phyloP scores from a whole-genome alignment of 2,113 vertebrate species.

The Phalacrocorax pelagicus region DNA sequence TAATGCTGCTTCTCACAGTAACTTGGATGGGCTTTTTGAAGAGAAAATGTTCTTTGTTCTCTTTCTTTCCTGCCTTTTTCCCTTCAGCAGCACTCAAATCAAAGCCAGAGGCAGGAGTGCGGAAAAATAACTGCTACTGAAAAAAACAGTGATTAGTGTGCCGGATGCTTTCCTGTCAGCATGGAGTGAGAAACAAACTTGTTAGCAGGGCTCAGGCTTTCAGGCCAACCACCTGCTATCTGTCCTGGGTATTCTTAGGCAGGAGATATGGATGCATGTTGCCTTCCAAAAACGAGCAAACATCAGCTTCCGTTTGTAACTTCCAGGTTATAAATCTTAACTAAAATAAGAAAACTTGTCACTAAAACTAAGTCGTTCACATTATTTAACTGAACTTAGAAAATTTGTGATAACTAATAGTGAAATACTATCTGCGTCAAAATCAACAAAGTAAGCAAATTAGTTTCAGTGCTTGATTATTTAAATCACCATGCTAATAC shows the following conservation, averaged over 20 bases:
- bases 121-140: background rate
- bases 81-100: background rate
- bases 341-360: background rate
- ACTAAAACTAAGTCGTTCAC: background rate
- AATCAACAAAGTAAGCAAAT: background rate
- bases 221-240: background rate
- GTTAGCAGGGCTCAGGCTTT: background rate
- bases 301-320: background rate
- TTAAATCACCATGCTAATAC: background rate
- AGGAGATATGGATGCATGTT: background rate
- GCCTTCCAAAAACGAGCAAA: background rate
- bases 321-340: background rate
- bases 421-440: slow-evolving; percentile 6
- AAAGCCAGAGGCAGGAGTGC: background rate
- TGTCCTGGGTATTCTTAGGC: background rate
- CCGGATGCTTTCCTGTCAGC: background rate
- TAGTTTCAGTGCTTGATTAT: background rate
- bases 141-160: background rate
- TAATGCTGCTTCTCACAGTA: background rate
- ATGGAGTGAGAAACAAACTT: background rate
- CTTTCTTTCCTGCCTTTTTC: background rate
- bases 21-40: background rate
- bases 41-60: background rate
- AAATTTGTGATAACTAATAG: background rate
- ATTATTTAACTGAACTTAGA: background rate